Conservation (phyloP, 2,888 invertebrate genomes). For the Perithous albicinctus region DNA sequence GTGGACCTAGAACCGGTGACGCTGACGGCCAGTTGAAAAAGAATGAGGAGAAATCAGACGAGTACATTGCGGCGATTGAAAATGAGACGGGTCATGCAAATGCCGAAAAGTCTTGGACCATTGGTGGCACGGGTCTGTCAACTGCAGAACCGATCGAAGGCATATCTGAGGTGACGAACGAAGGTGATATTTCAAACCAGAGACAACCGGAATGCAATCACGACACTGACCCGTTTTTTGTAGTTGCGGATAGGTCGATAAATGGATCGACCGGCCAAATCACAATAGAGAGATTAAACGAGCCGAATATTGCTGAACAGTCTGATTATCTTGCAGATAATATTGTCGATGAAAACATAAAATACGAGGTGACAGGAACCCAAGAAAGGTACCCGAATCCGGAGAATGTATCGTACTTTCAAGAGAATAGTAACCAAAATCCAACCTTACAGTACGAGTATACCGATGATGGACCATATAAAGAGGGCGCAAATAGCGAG, state of each 20-base stretch:
- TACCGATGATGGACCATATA: constrained; percentile 50
- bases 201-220: not conserved
- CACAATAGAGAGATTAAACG: too few species aligned
- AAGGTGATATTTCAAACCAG: not conserved
- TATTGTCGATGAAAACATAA: constrained; percentile 18
- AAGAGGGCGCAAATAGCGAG: constrained; percentile 33
- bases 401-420: constrained; percentile 26
- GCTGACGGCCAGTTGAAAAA: not conserved
- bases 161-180: not conserved
- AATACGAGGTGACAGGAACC: constrained; percentile 21
- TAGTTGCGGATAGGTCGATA: constrained; percentile 15
- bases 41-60: not conserved
- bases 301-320: too few species aligned
- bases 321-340: too few species aligned
- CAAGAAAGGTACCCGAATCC: constrained; percentile 32
- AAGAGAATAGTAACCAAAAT: constrained; percentile 63
- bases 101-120: constrained; percentile 1
- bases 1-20: constrained; percentile 14
- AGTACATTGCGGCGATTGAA: not conserved
- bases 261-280: too few species aligned
- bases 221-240: not conserved
- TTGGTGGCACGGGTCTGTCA: not conserved
- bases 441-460: constrained; percentile 65
- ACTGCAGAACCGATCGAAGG: not conserved
- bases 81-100: not conserved